Conservation (phyloP, 2,888 invertebrate genomes). For the Cyaniris semiargus region DNA sequence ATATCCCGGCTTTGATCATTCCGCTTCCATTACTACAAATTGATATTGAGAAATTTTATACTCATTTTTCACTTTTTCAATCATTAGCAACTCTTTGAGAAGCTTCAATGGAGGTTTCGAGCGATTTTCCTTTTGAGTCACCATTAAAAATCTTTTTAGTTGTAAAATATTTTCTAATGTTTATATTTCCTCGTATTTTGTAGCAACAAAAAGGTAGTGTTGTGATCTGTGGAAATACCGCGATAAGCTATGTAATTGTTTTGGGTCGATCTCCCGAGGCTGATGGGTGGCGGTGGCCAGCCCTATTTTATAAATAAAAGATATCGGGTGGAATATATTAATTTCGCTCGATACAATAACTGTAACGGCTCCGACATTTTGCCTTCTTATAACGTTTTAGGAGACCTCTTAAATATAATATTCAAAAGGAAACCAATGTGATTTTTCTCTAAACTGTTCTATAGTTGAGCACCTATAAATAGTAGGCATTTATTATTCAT, state of each 20-base stretch:
- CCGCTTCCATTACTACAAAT: slow-evolving; percentile 5
- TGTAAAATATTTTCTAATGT: slow-evolving; percentile 19
- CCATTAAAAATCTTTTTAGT: slow-evolving; percentile 10
- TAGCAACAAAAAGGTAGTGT: slow-evolving; percentile 14
- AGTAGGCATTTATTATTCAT: too few species aligned
- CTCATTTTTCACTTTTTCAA: slow-evolving; percentile 14
- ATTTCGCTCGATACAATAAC: slow-evolving; percentile 6
- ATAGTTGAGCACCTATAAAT: neutral
- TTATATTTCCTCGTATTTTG: neutral
- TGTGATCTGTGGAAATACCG: slow-evolving; percentile 14
- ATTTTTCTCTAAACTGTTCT: neutral
- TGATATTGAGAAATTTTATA: slow-evolving; percentile 23
- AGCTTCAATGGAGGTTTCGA: neutral
- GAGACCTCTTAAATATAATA: neutral
- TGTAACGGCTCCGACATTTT: neutral
- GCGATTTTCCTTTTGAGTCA: slow-evolving; percentile 21
- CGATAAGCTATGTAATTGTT: slow-evolving; percentile 27
- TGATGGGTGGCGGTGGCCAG: neutral
- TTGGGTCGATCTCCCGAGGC: slow-evolving; percentile 23
- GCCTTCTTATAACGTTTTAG: slow-evolving; percentile 1
- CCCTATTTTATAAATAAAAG: slow-evolving; percentile 19
- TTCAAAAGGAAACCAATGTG: neutral
- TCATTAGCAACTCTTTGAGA: slow-evolving; percentile 25
- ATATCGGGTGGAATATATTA: slow-evolving; percentile 13
- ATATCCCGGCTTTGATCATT: slow-evolving; percentile 26